Conservation (phyloP, 2,797 vertebrate genomes). For the Anguilla marmorata region DNA sequence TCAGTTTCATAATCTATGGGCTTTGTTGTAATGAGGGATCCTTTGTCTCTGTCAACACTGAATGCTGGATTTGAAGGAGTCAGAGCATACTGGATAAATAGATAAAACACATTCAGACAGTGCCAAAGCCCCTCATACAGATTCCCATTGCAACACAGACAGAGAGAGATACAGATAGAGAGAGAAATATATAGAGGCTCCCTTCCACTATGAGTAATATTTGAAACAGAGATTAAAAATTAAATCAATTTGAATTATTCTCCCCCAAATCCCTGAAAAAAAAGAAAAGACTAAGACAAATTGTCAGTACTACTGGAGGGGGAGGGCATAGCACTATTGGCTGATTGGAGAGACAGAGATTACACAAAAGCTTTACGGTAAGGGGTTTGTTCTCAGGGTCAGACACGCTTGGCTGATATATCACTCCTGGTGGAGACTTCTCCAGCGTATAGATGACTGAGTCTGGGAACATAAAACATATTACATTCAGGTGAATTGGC, state of each 20-base stretch:
- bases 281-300: not conserved
- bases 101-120: not conserved
- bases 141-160: not conserved
- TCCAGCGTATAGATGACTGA: slow-evolving; percentile 40
- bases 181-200: not conserved
- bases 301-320: not conserved
- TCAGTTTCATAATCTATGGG: slow-evolving; percentile 36
- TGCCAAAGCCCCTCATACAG: not conserved
- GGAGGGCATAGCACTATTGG: not conserved
- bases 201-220: not conserved
- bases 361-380: slow-evolving; percentile 25
- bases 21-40: slow-evolving; percentile 39
- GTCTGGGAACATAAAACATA: slow-evolving; percentile 24
- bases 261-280: not conserved
- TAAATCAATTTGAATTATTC: not conserved
- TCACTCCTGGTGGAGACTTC: slow-evolving; percentile 33
- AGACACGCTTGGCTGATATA: slow-evolving; percentile 38
- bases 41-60: slow-evolving; percentile 26
- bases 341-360: not conserved
- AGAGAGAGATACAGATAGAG: not conserved
- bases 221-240: not conserved
- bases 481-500: not conserved
- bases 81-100: slow-evolving; percentile 34
- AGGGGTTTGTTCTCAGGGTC: slow-evolving; percentile 45
- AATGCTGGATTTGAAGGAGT: slow-evolving; percentile 33